A percentile compares a stretch with the other conserved stretches of the same genome.
Evolutionary conservation across 1,140 invertebrate genomes (phyloP).

Genomic region (Caenorhabditis inopinata): DNA sequence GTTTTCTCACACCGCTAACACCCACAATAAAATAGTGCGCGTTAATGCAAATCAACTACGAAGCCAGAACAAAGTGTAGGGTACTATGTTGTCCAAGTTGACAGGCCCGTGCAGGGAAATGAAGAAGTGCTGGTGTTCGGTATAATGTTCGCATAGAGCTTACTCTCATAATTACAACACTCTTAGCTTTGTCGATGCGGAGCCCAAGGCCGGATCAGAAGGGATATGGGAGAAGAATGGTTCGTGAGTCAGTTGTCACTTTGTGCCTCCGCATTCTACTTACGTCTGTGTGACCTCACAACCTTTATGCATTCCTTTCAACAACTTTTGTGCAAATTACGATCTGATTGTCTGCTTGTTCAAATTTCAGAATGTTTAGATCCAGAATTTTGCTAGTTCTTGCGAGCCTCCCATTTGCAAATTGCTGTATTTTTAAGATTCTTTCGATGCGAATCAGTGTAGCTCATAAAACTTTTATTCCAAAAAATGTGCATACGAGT

Average conservation of each 20-base stretch:
- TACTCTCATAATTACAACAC: constrained; percentile 31
- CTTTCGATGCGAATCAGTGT: too few species aligned
- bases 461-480: too few species aligned
- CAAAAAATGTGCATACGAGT: too few species aligned
- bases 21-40: background rate
- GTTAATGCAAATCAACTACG: constrained; percentile 28
- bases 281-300: background rate
- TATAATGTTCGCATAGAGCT: background rate
- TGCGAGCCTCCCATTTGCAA: too few species aligned
- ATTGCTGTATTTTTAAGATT: too few species aligned
- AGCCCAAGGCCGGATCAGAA: background rate
- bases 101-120: background rate
- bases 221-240: background rate
- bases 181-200: background rate
- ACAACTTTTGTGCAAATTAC: background rate
- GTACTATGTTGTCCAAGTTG: background rate
- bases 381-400: too few species aligned
- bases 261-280: background rate
- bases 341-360: background rate
- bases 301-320: background rate
- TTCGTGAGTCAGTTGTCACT: constrained; percentile 21
- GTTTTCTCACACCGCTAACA: constrained; percentile 1
- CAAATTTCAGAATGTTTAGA: too few species aligned
- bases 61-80: constrained; percentile 5
- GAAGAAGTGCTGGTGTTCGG: constrained; percentile 33